phyloP scores from a whole-genome alignment of 2,113 vertebrate genomes.

The Festucalex cinctus region DNA sequence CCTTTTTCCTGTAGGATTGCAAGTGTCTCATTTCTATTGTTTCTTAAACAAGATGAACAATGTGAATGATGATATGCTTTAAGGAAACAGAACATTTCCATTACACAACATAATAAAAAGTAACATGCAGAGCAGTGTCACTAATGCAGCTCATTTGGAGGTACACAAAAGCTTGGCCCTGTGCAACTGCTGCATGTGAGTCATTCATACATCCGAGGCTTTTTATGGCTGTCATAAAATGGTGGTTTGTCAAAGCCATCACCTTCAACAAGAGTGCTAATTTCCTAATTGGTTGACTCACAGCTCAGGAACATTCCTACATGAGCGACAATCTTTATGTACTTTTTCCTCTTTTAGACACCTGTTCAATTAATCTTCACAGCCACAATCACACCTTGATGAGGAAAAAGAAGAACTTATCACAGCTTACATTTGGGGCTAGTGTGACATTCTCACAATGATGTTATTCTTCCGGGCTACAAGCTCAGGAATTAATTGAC shows the following conservation, averaged over 20 bases:
- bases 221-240: conserved; percentile 21
- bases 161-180: conserved; percentile 32
- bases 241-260: conserved; percentile 21
- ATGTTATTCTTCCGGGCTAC: too few relatives aligned
- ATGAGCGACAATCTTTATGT: conserved; percentile 42
- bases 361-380: neutral
- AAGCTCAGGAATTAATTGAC: too few relatives aligned
- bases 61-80: neutral
- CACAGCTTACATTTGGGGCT: too few relatives aligned
- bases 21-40: neutral
- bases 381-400: neutral
- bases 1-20: neutral
- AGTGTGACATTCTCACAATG: too few relatives aligned
- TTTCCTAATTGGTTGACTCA: conserved; percentile 24
- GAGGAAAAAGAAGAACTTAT: too few relatives aligned
- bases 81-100: neutral
- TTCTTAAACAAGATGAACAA: neutral
- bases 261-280: conserved; percentile 6
- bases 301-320: neutral
- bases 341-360: conserved; percentile 21
- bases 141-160: conserved; percentile 41
- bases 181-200: conserved; percentile 43
- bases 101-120: conserved; percentile 15
- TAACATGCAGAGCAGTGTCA: conserved; percentile 37
- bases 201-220: conserved; percentile 44